These are phyloP conservation scores for Athrips mouffetella DNA, from an alignment of 2,888 invertebrate species.

Conservation along the genomic window DNA sequence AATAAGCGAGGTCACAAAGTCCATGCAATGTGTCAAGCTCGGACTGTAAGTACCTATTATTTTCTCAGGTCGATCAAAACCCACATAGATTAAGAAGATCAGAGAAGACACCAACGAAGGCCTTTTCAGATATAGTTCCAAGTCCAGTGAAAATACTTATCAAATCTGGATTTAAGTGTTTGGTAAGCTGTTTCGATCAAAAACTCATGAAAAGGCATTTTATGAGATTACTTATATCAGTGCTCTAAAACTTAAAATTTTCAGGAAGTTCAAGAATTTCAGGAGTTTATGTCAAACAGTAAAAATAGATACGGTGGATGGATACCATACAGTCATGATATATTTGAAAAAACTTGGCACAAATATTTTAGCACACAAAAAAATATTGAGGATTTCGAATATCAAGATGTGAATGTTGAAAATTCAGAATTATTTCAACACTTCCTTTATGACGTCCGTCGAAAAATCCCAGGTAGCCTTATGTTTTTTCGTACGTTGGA, in stretches of 20 bases:
- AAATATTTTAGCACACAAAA: conserved; percentile 41
- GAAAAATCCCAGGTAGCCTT: conserved; percentile 55
- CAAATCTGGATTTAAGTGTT: conserved; percentile 56
- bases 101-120: conserved; percentile 31
- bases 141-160: conserved; percentile 61
- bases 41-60: background rate
- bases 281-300: conserved; percentile 70
- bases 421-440: conserved; percentile 24
- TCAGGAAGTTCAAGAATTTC: conserved; percentile 75
- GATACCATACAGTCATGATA: conserved; percentile 75
- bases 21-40: no score
- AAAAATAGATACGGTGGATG: conserved; percentile 77
- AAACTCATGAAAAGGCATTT: no score
- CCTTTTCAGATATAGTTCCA: conserved; percentile 49
- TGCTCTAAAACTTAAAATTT: conserved; percentile 1
- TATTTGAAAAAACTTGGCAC: conserved; percentile 67
- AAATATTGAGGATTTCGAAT: conserved; percentile 12
- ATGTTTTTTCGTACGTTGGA: conserved; percentile 10
- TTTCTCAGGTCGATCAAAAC: conserved; percentile 7
- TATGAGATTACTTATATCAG: background rate
- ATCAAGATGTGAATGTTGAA: conserved; percentile 17
- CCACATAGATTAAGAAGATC: background rate
- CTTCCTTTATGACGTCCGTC: conserved; percentile 41
- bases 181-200: conserved; percentile 44
- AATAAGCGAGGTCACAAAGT: no score